A percentile compares a stretch with the other conserved stretches of the same genome.
Conservation (phyloP, 2,888 invertebrate species). For the Metellina segmentata region DNA sequence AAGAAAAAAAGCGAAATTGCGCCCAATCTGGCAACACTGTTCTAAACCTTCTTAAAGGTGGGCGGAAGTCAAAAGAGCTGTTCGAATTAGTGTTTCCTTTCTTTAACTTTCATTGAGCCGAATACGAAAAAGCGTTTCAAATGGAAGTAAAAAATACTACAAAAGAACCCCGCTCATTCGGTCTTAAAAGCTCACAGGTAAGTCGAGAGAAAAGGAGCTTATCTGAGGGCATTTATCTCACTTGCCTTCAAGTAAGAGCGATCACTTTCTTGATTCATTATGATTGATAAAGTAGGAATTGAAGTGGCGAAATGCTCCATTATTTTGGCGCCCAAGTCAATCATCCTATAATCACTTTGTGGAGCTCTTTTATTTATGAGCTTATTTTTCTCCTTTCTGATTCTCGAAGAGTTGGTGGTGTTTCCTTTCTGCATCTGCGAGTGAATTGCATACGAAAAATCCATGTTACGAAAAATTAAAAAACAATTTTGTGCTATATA, state of each 20-base stretch:
- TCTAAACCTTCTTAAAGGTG: too few relatives aligned
- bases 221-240: slow-evolving; percentile 29
- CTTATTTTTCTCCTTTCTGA: too few relatives aligned
- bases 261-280: slow-evolving; percentile 48
- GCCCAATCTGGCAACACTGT: too few relatives aligned
- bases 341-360: slow-evolving; percentile 21
- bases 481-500: too few relatives aligned
- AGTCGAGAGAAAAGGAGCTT: slow-evolving; percentile 5
- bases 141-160: neutral
- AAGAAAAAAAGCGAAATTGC: too few relatives aligned
- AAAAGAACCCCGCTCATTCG: neutral
- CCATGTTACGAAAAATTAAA: too few relatives aligned
- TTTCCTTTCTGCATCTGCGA: too few relatives aligned
- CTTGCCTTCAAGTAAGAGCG: slow-evolving; percentile 24
- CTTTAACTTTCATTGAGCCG: too few relatives aligned
- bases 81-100: too few relatives aligned
- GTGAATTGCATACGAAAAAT: too few relatives aligned
- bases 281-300: slow-evolving; percentile 17
- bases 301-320: slow-evolving; percentile 16
- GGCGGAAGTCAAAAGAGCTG: too few relatives aligned
- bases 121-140: neutral
- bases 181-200: neutral
- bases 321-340: slow-evolving; percentile 22
- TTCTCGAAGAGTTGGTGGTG: too few relatives aligned
- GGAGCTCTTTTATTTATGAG: neutral